These are phyloP conservation scores for Zaprionus nigranus DNA, from an alignment of 1,140 invertebrate genomes.

Conservation along the genomic window DNA sequence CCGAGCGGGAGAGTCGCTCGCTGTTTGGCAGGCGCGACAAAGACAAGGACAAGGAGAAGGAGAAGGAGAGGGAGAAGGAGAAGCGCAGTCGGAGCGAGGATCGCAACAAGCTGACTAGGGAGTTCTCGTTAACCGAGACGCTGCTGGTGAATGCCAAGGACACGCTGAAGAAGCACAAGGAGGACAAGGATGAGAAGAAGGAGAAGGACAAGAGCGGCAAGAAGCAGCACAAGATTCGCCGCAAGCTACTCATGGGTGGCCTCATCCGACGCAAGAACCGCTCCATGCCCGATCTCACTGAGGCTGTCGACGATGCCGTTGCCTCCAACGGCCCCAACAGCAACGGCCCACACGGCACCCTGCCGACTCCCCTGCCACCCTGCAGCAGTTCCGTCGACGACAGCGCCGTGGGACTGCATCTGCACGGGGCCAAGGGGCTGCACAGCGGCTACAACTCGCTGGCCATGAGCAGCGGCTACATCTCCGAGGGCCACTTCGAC, in stretches of 20 bases:
- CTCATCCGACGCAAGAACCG: constrained; percentile 94
- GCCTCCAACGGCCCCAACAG: constrained; percentile 47
- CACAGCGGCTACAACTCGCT: constrained; percentile 8
- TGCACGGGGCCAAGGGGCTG: constrained; percentile 85
- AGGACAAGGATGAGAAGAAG: constrained; percentile 87
- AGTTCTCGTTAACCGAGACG: constrained; percentile 88
- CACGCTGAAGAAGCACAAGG: constrained; percentile 87
- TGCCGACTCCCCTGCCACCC: constrained; percentile 50
- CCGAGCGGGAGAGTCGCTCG: constrained; percentile 87
- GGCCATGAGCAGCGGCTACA: constrained; percentile 90
- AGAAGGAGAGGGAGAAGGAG: constrained; percentile 87
- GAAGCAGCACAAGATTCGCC: constrained; percentile 95
- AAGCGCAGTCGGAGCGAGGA: constrained; percentile 93
- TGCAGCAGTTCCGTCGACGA: constrained; percentile 90
- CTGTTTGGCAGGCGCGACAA: constrained; percentile 87
- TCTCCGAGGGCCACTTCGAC: constrained; percentile 94
- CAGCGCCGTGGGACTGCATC: constrained; percentile 87
- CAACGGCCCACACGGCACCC: constrained; percentile 71
- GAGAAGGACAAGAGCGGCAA: constrained; percentile 91
- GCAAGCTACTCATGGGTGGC: constrained; percentile 95
- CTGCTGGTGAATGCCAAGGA: constrained; percentile 85
- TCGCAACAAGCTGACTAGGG: constrained; percentile 89
- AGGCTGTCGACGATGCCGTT: constrained; percentile 86
- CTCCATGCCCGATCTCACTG: constrained; percentile 95
- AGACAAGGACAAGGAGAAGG: constrained; percentile 52